Evolutionary conservation across 1,140 invertebrate genomes (phyloP).

Genomic region (Idris sp.): DNA sequence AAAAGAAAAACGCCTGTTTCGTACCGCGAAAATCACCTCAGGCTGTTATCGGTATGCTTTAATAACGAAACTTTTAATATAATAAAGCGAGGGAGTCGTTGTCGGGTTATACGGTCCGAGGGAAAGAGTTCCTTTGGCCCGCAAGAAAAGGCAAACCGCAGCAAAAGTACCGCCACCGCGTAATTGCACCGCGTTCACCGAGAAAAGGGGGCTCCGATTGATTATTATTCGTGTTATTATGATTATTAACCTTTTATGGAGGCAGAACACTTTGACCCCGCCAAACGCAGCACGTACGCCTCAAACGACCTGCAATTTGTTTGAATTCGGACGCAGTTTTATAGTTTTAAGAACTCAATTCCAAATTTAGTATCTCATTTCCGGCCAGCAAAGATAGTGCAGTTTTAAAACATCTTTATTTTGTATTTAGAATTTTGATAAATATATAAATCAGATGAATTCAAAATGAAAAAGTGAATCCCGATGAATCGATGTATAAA

Average conservation of each 20-base stretch:
- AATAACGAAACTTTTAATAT: conserved; percentile 74
- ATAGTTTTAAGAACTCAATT: conserved; percentile 52
- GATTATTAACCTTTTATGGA: conserved; percentile 51
- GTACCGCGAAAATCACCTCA: conserved; percentile 68
- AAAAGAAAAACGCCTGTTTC: conserved; percentile 38
- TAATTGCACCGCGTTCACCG: conserved; percentile 71
- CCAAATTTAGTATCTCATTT: conserved; percentile 40
- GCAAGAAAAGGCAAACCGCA: conserved; percentile 75
- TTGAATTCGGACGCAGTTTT: conserved; percentile 44
- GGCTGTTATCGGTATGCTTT: conserved; percentile 73
- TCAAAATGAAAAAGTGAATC: no score
- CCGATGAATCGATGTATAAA: no score
- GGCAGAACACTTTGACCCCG: conserved; percentile 63
- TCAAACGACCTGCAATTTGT: conserved; percentile 46
- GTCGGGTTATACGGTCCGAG: conserved; percentile 71
- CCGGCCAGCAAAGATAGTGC: conserved; percentile 13
- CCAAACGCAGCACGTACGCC: conserved; percentile 37
- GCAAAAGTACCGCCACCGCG: conserved; percentile 74
- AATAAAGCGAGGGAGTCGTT: conserved; percentile 76
- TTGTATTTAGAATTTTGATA: no score
- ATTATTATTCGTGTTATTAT: conserved; percentile 72
- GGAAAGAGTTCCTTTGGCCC: conserved; percentile 48
- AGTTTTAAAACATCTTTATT: no score
- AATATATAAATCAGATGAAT: no score
- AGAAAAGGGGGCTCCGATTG: conserved; percentile 66